Evolutionary conservation across 2,888 invertebrate genomes (phyloP), one percentile per base, ranked within the genome.

Genomic region (Latrodectus hesperus): DNA sequence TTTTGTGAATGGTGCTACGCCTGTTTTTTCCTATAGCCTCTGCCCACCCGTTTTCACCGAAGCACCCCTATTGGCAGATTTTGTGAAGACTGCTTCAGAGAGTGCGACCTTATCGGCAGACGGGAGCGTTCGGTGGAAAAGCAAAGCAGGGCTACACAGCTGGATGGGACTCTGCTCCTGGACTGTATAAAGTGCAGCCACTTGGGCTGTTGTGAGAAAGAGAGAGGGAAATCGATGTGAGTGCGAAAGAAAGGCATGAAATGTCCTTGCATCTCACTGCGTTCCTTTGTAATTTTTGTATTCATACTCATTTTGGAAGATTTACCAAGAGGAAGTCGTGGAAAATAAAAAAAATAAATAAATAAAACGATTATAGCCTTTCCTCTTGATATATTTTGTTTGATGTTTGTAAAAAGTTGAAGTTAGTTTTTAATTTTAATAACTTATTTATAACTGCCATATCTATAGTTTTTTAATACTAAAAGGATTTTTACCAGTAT

Each of bases 1-100:
- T 84, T 90, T 87, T 87, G 86, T 87, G 86, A 82, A 89, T 82
- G 90, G 90, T 89, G 90, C 90, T 90, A 90, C 65, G 80, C 80
- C 80, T 84, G 80, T 79, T 88, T 88, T 83, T 84, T 84, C 83
- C 74, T 84, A 80, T 79, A 80, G 84, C 80, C 76, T 84, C 77
- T 87, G 80, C 84, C 88, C 84, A 80, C 84, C 88, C 84, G 76
- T 76, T 87, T 87, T 87, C 76, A 80, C 88, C 78, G 83, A 88
- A 88, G 83, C 80, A 82, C 86, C 83, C 78, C 72, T 64, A 72
- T 77, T 77, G 75, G 75, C 80, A 82, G 72, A 60, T 75, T 79
- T 83, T 86, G 70, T 60, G 74, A 74, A 85, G 79, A 52, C 74
- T 83, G 72, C 67, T 87, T 81, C 72, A 77, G 74, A 76, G 81